phyloP scores from a whole-genome alignment of 2,888 invertebrate genomes.

The Harpagoxenus sublaevis region DNA sequence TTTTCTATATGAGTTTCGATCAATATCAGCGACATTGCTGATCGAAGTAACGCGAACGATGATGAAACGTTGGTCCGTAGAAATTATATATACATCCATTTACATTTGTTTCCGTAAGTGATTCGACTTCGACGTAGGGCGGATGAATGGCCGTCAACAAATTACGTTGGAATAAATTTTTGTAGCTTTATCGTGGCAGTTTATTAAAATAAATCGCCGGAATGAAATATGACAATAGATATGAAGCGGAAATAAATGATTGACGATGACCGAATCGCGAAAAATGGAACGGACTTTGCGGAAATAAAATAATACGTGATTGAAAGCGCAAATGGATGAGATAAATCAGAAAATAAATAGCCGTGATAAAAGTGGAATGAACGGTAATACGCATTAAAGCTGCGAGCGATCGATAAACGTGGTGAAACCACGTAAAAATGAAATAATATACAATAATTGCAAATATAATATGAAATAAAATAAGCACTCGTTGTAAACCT shows the following conservation, averaged over 20 bases:
- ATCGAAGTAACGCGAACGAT: constrained; percentile 21
- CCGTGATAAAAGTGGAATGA: constrained; percentile 57
- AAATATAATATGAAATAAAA: constrained; percentile 46
- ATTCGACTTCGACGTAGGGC: constrained; percentile 53
- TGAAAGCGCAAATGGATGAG: constrained; percentile 58
- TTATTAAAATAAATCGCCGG: constrained; percentile 57
- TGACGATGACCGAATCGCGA: constrained; percentile 57
- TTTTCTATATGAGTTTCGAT: neutral
- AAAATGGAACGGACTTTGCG: constrained; percentile 58
- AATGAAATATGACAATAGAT: constrained; percentile 58
- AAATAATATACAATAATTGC: constrained; percentile 55
- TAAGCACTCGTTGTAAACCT: constrained; percentile 49
- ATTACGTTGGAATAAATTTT: constrained; percentile 54
- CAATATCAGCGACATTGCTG: neutral
- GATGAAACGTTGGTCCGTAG: constrained; percentile 27
- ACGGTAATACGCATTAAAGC: constrained; percentile 56
- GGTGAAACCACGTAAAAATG: constrained; percentile 52
- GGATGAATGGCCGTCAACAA: constrained; percentile 56
- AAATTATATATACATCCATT: constrained; percentile 43
- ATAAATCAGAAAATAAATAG: constrained; percentile 58
- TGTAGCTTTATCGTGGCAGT: constrained; percentile 57
- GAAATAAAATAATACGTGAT: constrained; percentile 57
- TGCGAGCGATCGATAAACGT: constrained; percentile 47
- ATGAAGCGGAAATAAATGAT: constrained; percentile 57
- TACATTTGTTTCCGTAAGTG: constrained; percentile 55